Conservation (phyloP, 1,140 invertebrate genomes). For the Drosophila willistoni region DNA sequence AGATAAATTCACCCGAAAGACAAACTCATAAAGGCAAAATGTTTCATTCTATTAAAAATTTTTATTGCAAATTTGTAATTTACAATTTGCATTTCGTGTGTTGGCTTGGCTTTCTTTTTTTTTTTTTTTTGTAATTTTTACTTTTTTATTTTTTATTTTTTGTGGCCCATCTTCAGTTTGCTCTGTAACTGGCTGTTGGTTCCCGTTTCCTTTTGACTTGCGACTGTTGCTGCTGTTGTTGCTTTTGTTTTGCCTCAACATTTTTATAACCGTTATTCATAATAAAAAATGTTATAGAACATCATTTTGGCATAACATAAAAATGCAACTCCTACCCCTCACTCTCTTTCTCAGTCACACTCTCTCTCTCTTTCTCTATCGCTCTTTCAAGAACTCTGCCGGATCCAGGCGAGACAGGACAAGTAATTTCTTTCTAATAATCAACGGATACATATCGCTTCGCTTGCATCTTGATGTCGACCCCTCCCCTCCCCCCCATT, state of each 20-base stretch:
- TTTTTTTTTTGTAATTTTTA: constrained; percentile 12
- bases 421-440: constrained; percentile 81
- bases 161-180: not conserved
- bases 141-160: constrained; percentile 44
- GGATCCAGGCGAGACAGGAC: constrained; percentile 14
- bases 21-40: constrained; percentile 82
- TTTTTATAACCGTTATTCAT: constrained; percentile 82
- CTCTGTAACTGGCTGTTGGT: not conserved
- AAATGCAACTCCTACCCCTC: constrained; percentile 65
- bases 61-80: constrained; percentile 83
- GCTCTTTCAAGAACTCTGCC: not conserved
- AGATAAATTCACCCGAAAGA: constrained; percentile 80
- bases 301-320: constrained; percentile 81
- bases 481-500: not conserved
- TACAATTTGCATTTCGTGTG: constrained; percentile 83
- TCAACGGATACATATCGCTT: constrained; percentile 34
- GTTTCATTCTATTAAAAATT: constrained; percentile 83
- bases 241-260: constrained; percentile 57
- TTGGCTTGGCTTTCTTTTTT: constrained; percentile 64
- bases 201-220: constrained; percentile 59
- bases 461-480: constrained; percentile 19
- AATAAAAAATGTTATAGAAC: constrained; percentile 83
- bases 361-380: not conserved
- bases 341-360: not conserved
- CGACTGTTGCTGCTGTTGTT: constrained; percentile 52